These are phyloP conservation scores for Pseudotriccus pelzelni DNA, from an alignment of 2,797 vertebrate genomes.

Conservation along the genomic window DNA sequence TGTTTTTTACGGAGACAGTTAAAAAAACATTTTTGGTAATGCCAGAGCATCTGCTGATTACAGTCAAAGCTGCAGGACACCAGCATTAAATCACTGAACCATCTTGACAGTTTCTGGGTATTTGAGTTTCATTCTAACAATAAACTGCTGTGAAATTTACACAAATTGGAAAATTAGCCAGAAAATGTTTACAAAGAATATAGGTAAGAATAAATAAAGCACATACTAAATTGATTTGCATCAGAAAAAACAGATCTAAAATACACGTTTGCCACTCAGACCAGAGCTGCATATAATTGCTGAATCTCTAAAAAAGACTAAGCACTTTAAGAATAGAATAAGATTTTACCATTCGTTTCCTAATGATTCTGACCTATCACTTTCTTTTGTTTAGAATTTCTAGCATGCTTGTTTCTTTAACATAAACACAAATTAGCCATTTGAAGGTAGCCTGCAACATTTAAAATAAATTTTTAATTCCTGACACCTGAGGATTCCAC, in stretches of 20 bases:
- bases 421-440: conserved; percentile 59
- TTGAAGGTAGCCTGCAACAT: conserved; percentile 9
- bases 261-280: neutral
- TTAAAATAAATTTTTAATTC: conserved; percentile 57
- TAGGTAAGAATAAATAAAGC: conserved; percentile 43
- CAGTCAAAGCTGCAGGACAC: conserved; percentile 75
- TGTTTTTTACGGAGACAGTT: conserved; percentile 62
- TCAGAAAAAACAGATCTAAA: conserved; percentile 27
- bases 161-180: conserved; percentile 71
- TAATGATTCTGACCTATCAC: conserved; percentile 35
- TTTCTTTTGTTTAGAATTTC: conserved; percentile 47
- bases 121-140: conserved; percentile 66
- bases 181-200: conserved; percentile 58
- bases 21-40: conserved; percentile 81
- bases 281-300: neutral
- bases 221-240: conserved; percentile 25
- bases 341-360: conserved; percentile 60
- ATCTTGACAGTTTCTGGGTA: conserved; percentile 75
- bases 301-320: conserved; percentile 33
- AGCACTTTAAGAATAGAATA: conserved; percentile 48
- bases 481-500: conserved; percentile 56
- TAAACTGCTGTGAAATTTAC: conserved; percentile 72
- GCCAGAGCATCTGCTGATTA: conserved; percentile 79
- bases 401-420: conserved; percentile 36
- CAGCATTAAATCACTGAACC: conserved; percentile 77